A percentile compares a stretch with the other conserved stretches of the same genome.
Evolutionary conservation across 2,797 vertebrate genomes (phyloP).

Genomic region (Hyperoplus lanceolatus): DNA sequence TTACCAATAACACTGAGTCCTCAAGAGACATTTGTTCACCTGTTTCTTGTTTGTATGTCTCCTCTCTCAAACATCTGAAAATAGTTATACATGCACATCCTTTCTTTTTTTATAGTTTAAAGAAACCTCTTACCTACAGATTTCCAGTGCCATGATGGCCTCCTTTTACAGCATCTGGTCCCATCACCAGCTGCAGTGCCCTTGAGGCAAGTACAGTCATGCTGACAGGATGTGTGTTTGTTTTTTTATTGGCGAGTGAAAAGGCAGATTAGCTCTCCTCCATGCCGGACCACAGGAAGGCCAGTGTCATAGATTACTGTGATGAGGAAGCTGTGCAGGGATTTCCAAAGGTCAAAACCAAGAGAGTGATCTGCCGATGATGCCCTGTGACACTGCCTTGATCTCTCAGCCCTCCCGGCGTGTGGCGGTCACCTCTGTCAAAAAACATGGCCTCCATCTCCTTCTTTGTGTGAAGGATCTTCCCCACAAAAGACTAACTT

Average conservation of each 20-base stretch:
- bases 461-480: slow-evolving; percentile 43
- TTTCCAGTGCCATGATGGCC: not conserved
- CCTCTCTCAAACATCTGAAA: slow-evolving; percentile 19
- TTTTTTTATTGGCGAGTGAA: slow-evolving; percentile 20
- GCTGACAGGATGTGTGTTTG: slow-evolving; percentile 15
- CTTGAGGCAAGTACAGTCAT: slow-evolving; percentile 14
- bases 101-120: not conserved
- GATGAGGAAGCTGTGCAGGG: slow-evolving; percentile 46
- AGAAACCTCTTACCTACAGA: not conserved
- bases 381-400: slow-evolving; percentile 45
- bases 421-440: slow-evolving; percentile 25
- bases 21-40: not conserved
- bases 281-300: slow-evolving; percentile 15
- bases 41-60: slow-evolving; percentile 4
- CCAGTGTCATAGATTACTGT: slow-evolving; percentile 25
- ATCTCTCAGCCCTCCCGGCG: slow-evolving; percentile 41
- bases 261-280: slow-evolving; percentile 1
- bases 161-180: slow-evolving; percentile 6
- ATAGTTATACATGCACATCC: slow-evolving; percentile 2
- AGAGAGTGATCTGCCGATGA: slow-evolving; percentile 52
- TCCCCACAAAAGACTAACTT: not conserved
- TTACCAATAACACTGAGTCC: not conserved
- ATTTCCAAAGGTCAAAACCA: slow-evolving; percentile 60
- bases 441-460: slow-evolving; percentile 5
- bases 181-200: not conserved